Evolutionary conservation across 1,140 invertebrate genomes (phyloP), one percentile per base, ranked within the genome.

Genomic region (Philotrypesis tridentata): DNA sequence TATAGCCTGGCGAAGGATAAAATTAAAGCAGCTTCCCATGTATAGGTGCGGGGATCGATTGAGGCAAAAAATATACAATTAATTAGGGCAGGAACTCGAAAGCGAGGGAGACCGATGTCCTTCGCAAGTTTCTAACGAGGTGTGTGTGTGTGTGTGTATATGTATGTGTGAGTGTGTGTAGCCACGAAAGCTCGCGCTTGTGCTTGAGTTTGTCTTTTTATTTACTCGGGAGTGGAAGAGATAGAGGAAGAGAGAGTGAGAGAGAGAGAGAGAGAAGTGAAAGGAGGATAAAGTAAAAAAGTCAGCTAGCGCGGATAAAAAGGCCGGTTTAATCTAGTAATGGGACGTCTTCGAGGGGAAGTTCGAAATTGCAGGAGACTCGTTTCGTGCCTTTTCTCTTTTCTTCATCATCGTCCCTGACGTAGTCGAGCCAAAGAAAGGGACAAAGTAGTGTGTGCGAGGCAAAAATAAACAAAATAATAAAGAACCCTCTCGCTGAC

Each of bases 281-380:
- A 71, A 63, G 33, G 61, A 21, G 23, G n/a, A 40, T n/a, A n/a
- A 72, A 65, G 61, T 8, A 65, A 65, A 65, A 29, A 65, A 65
- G 61, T n/a, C 33, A 37, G 33, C 33, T 37, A 25, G 61, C 61
- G 84, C 85, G 84, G 83, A 77, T 87, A 85, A 87, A 88, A 88
- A 85, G 83, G 80, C 78, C 80, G 87, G 85, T 87, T 86, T 88
- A 87, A 88, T 88, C 85, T 87, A 85, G 87, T 87, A 88, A 87
- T 87, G 87, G 85, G 78, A 85, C 85, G 84, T 87, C 83, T 84
- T 83, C 71, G 31, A 77, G 84, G 86, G 80, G 74, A 83, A 85
- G 82, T 83, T 85, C 78, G 74, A 83, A 84, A 88, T 84, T 83
- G 83, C 84, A 85, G 80, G 82, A 80, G 74, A 85, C 82, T 84